Evolutionary conservation across 2,888 invertebrate genomes (phyloP).

Genomic region (Xiphydria camelus): DNA sequence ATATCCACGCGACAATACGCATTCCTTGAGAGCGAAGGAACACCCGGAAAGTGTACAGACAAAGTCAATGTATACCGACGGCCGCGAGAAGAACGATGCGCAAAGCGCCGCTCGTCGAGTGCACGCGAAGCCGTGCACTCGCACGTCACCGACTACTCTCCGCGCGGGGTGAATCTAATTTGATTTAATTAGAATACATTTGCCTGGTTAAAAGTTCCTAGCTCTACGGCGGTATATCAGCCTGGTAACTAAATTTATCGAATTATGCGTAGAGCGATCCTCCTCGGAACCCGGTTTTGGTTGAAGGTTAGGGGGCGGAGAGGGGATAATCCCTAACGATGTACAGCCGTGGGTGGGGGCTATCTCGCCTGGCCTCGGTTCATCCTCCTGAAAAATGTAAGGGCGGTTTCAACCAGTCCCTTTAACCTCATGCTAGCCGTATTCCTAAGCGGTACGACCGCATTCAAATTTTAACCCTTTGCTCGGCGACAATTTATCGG

Average conservation of each 20-base stretch:
- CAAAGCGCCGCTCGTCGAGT: neutral
- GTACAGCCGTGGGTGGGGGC: no score
- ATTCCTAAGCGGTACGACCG: constrained; percentile 39
- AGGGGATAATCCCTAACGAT: constrained; percentile 30
- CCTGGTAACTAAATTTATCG: constrained; percentile 53
- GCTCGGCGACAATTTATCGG: constrained; percentile 5
- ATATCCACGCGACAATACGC: no score
- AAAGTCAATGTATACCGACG: no score
- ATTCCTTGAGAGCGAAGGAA: no score
- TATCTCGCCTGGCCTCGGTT: no score
- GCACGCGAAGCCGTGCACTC: constrained; percentile 8
- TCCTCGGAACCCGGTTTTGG: constrained; percentile 8
- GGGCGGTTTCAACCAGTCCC: constrained; percentile 19
- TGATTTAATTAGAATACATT: constrained; percentile 55
- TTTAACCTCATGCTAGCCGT: constrained; percentile 34
- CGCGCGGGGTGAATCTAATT: constrained; percentile 47
- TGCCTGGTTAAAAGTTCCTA: constrained; percentile 45
- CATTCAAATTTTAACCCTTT: constrained; percentile 41
- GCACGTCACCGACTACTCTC: neutral
- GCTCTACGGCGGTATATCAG: constrained; percentile 47
- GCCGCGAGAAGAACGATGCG: no score
- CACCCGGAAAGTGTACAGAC: no score
- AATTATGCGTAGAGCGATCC: constrained; percentile 47
- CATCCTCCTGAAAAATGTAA: constrained; percentile 19
- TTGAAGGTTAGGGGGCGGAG: constrained; percentile 15